These are phyloP conservation scores for Chirona hameri DNA, from an alignment of 2,888 invertebrate species.

Conservation along the genomic window DNA sequence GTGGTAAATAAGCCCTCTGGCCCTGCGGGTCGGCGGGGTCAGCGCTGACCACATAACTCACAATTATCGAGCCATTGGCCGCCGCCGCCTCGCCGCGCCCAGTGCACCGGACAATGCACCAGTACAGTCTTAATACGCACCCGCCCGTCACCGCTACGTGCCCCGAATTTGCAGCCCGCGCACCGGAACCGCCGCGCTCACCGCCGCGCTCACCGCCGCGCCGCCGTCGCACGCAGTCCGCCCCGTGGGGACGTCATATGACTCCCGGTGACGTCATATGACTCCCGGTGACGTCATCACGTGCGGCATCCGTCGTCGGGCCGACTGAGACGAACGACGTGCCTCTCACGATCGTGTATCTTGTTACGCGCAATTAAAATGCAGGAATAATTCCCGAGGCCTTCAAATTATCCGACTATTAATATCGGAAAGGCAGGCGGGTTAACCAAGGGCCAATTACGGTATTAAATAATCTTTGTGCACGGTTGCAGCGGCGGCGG, in stretches of 20 bases:
- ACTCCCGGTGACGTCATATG: neutral
- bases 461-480: conserved; percentile 5
- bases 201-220: no score
- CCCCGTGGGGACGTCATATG: neutral
- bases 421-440: neutral
- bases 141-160: neutral
- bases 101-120: neutral
- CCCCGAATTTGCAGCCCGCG: neutral
- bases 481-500: neutral
- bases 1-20: neutral
- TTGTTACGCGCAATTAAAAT: neutral
- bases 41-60: neutral
- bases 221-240: neutral
- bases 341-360: neutral
- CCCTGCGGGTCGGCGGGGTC: neutral
- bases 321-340: neutral
- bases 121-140: neutral
- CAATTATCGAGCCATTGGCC: conserved; percentile 2
- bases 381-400: neutral
- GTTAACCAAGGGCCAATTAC: conserved; percentile 23
- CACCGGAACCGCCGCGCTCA: neutral
- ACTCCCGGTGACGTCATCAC: neutral
- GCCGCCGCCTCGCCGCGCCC: neutral
- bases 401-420: conserved; percentile 2
- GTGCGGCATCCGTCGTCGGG: neutral